phyloP scores from a whole-genome alignment of 2,797 vertebrate genomes.

The Ibycter americanus region DNA sequence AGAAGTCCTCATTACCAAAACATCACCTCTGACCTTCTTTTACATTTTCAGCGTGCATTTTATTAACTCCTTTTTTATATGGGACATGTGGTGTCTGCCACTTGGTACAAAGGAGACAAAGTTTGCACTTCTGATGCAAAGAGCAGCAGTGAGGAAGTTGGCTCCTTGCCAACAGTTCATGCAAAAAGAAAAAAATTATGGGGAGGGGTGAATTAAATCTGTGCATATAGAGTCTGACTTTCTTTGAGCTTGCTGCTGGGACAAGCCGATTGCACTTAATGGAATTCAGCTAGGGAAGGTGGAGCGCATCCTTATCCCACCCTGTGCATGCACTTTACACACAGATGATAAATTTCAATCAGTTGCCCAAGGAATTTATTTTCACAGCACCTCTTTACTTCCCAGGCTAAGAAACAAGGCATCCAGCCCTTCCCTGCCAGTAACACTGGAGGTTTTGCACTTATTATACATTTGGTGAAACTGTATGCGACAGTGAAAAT shows the following conservation, averaged over 20 bases:
- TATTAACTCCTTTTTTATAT: slow-evolving; percentile 73
- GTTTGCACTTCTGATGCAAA: slow-evolving; percentile 40
- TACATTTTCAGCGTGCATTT: slow-evolving; percentile 68
- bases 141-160: slow-evolving; percentile 16
- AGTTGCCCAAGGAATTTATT: not conserved
- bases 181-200: not conserved
- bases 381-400: slow-evolving; percentile 30
- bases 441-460: slow-evolving; percentile 16
- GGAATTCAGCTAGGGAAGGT: not conserved
- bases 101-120: slow-evolving; percentile 45
- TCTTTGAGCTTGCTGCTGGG: not conserved
- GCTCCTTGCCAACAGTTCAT: not conserved
- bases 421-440: not conserved
- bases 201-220: not conserved
- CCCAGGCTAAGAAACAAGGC: slow-evolving; percentile 12
- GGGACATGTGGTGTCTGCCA: slow-evolving; percentile 51
- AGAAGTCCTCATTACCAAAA: slow-evolving; percentile 65
- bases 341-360: not conserved
- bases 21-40: slow-evolving; percentile 70
- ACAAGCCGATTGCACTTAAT: not conserved
- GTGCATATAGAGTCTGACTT: not conserved
- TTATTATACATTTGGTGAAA: slow-evolving; percentile 35
- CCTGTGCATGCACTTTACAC: not conserved
- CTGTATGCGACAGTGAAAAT: slow-evolving; percentile 42
- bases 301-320: not conserved